Evolutionary conservation across 2,888 invertebrate genomes (phyloP), one percentile per base, ranked within the genome.

Genomic region (Aricia artaxerxes): DNA sequence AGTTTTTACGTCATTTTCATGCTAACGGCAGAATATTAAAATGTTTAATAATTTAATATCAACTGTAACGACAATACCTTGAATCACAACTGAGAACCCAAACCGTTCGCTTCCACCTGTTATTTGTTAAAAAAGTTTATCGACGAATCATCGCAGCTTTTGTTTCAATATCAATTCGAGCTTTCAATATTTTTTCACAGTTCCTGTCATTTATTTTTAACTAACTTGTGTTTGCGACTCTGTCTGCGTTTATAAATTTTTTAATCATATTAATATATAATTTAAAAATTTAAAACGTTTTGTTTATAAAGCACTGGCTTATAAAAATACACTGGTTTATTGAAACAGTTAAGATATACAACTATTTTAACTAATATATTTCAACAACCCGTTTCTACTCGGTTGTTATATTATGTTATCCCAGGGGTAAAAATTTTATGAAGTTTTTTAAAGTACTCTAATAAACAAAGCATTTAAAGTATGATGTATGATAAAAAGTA

Each of bases 91-190:
- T 49, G 73, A n/a, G 73, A 49, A 73, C 9, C 69, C 31, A 69
- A 69, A 35, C 69, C 9, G 4, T 69, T 73, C 4, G 44, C 49
- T 31, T 73, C 44, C 73, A 73, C 73, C 44, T 73, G 49, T 73
- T 73, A 73, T 73, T 73, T 73, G 73, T 73, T 49, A 73, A 73
- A 49, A 73, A 73, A 44, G 9, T 73, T 49, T 73, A 73, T 44
- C 24, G 40, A 73, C 31, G 13, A 73, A 73, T 49, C 73, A 49
- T 24, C 40, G 9, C n/a, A 2, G 38, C 73, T 73, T 73, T 73
- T 73, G 73, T 44, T 73, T 44, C 9, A 24, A 40, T 73, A 73
- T 44, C 49, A 73, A 44, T 73, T 73, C 40, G 24, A 73, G n/a
- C 49, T 44, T 73, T 73, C 49, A 69, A 4, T 35, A 35, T 35